A percentile compares a stretch with the other conserved stretches of the same genome.
Conservation (phyloP, 2,888 invertebrate species). For the Tillus elongatus region DNA sequence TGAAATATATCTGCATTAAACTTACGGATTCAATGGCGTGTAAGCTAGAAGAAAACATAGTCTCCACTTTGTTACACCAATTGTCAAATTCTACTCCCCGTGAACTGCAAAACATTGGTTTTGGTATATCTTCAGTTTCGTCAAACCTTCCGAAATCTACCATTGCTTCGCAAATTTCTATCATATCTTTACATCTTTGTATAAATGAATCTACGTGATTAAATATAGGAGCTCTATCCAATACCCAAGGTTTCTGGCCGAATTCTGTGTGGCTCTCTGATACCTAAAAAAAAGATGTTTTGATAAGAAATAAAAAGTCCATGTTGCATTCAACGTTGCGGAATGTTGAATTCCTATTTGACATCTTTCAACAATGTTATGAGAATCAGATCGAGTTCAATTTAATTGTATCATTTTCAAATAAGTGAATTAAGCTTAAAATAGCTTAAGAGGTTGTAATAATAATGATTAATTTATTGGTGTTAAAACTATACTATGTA, state of each 20-base stretch:
- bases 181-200: slow-evolving; percentile 73
- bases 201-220: slow-evolving; percentile 81
- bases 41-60: slow-evolving; percentile 60
- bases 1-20: no score
- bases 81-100: slow-evolving; percentile 57
- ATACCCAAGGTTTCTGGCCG: slow-evolving; percentile 54
- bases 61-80: slow-evolving; percentile 62
- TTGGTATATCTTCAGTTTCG: slow-evolving; percentile 58
- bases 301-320: no score
- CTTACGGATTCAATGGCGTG: slow-evolving; percentile 45
- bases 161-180: slow-evolving; percentile 84
- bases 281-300: slow-evolving; percentile 45
- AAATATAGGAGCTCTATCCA: slow-evolving; percentile 73
- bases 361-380: no score
- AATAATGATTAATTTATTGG: no score
- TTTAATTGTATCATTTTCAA: no score
- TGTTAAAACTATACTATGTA: no score
- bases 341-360: no score
- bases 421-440: not conserved
- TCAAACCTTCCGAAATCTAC: slow-evolving; percentile 75
- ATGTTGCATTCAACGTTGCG: no score
- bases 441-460: not conserved
- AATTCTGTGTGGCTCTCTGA: slow-evolving; percentile 50
- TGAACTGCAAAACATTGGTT: slow-evolving; percentile 70
- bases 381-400: no score